Evolutionary conservation across 2,888 invertebrate genomes (phyloP), one percentile per base, ranked within the genome.

Genomic region (Orchestes rusci): DNA sequence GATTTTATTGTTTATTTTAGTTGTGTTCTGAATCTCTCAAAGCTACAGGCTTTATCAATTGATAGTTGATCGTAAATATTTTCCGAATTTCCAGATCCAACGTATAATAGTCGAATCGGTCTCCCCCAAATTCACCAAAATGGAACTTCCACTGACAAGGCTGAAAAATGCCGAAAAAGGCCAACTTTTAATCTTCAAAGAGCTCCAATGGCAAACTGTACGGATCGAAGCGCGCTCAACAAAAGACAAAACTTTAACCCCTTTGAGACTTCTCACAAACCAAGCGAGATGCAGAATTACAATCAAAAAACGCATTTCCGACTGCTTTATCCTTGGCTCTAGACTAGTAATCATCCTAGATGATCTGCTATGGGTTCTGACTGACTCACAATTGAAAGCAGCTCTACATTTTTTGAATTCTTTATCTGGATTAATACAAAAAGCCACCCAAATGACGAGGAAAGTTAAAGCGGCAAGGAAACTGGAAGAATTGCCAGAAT

Each of bases 121-220:
- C 62, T 89, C 90, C 36, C 94, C 96, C 0, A 82, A 83, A 50
- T 99, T 96, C 84, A 78, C 83, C 43, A 79, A 78, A 50, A 82
- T 80, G 52, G 94, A 96, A 70, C 76, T 99, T 57, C 79, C 90
- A 62, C 78, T 87, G 71, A 95, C 96, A 36, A 79, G 95, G 59
- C 76, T 99, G 55, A 91, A 94, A 70, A 93, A 95, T 62, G 79
- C 85, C 2, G 81, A 84, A 52, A 81, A 84, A 51, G 91, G 91
- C 30, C 89, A 95, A 61, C 74, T 97, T 53, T 76, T 99, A 53
- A 87, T 97, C 63, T 99, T 97, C 71, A 99, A 99, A 75, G 90
- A 93, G 71, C 71, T 97, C 41, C 88, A 90, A 64, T 99, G 99
- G 97, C 95, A 97, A 70, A 91, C 92, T 38, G 82, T 97, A 15